Conservation (phyloP, 2,113 vertebrate genomes). For the Catharus minimus region DNA sequence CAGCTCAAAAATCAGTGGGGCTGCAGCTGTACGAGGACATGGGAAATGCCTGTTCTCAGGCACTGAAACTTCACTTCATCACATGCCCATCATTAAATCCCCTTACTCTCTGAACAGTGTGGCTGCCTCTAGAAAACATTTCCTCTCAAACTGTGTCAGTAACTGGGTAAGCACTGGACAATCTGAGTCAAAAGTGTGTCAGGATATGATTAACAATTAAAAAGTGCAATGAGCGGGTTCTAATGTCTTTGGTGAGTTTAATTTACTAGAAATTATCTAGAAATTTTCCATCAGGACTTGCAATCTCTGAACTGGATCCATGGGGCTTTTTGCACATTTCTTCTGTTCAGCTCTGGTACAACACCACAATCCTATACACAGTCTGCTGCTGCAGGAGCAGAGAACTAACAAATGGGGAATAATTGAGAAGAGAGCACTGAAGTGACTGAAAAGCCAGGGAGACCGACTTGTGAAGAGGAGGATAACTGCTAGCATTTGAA, state of each 20-base stretch:
- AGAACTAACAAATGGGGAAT: slow-evolving; percentile 24
- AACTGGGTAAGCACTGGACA: not conserved
- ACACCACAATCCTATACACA: not conserved
- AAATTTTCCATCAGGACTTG: not conserved
- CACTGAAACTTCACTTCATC: not conserved
- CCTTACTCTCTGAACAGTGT: not conserved
- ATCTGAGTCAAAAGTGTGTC: not conserved
- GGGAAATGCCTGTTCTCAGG: not conserved
- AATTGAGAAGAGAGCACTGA: not conserved
- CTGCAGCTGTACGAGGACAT: not conserved
- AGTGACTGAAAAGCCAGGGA: slow-evolving; percentile 18
- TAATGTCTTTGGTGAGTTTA: not conserved
- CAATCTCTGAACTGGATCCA: not conserved
- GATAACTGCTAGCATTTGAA: slow-evolving; percentile 1
- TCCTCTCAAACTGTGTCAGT: not conserved
- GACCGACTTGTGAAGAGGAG: slow-evolving; percentile 3
- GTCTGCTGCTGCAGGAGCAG: not conserved
- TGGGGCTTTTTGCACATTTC: not conserved
- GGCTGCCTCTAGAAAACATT: not conserved
- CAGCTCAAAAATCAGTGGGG: not conserved
- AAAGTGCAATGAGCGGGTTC: not conserved
- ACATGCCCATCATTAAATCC: not conserved
- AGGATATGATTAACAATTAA: not conserved
- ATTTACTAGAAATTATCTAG: not conserved
- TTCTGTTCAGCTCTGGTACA: not conserved